These are phyloP conservation scores for Asobara japonica DNA, from an alignment of 1,140 invertebrate species.

Conservation along the genomic window DNA sequence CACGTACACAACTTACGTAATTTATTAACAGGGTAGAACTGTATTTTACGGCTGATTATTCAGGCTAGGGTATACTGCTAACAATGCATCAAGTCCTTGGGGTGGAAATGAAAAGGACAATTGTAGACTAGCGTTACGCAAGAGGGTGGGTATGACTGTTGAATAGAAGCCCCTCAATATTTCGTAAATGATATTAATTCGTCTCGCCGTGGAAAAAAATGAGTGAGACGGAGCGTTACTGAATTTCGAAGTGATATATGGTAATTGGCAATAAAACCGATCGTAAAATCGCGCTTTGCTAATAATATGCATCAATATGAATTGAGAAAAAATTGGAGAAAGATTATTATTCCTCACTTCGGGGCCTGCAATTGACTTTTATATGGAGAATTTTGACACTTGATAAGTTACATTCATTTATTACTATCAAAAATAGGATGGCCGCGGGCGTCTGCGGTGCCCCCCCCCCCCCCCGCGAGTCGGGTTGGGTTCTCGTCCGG, in stretches of 20 bases:
- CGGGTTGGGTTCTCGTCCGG: too few relatives aligned
- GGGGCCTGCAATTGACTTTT: too few relatives aligned
- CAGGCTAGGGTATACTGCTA: background rate
- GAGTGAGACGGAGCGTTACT: background rate
- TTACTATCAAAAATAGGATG: too few relatives aligned
- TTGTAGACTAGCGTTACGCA: conserved; percentile 2
- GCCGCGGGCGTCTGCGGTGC: too few relatives aligned
- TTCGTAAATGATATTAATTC: background rate
- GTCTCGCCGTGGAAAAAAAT: background rate
- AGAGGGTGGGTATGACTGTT: background rate
- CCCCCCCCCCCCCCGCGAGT: too few relatives aligned
- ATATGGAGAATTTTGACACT: too few relatives aligned
- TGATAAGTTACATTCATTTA: too few relatives aligned
- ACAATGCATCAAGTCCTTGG: background rate
- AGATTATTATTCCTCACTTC: too few relatives aligned
- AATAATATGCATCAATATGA: background rate
- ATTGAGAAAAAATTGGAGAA: too few relatives aligned
- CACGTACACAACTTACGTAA: background rate
- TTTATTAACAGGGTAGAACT: conserved; percentile 27
- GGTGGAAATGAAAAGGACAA: conserved; percentile 1
- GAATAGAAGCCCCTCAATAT: background rate
- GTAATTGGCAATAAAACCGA: background rate
- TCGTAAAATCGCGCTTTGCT: background rate
- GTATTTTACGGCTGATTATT: conserved; percentile 23
- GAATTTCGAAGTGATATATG: background rate